Conservation (phyloP, 2,113 vertebrate species). For the Phalacrocorax carbo region DNA sequence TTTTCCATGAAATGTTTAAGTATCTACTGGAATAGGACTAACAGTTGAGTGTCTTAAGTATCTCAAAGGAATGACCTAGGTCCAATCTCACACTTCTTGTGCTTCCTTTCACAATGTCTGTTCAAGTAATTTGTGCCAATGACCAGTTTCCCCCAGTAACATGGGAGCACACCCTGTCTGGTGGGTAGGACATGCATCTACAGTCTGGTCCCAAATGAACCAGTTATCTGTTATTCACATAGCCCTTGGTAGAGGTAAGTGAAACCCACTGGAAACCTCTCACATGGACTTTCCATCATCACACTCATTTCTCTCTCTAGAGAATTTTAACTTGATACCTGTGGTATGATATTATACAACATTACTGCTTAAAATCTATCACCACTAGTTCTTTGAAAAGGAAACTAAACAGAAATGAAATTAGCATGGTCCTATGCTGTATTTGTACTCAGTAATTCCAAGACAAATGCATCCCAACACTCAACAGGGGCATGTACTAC, state of each 20-base stretch:
- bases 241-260: neutral
- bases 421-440: neutral
- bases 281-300: neutral
- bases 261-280: neutral
- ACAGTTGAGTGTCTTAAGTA: neutral
- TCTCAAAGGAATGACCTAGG: neutral
- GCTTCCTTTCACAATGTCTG: neutral
- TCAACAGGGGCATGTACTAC: neutral
- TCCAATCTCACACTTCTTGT: neutral
- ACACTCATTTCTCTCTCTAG: neutral
- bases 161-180: neutral
- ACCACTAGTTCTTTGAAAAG: neutral
- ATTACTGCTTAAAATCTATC: neutral
- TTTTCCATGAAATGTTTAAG: neutral
- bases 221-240: neutral
- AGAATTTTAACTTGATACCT: neutral
- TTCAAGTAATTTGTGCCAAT: neutral
- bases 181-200: too few relatives aligned
- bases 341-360: neutral
- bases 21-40: neutral
- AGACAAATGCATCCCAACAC: neutral
- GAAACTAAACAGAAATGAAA: neutral
- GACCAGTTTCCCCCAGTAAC: neutral
- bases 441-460: neutral
- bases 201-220: neutral